Evolutionary conservation across 1,140 invertebrate species (phyloP).

Genomic region (Eumeta japonica): DNA sequence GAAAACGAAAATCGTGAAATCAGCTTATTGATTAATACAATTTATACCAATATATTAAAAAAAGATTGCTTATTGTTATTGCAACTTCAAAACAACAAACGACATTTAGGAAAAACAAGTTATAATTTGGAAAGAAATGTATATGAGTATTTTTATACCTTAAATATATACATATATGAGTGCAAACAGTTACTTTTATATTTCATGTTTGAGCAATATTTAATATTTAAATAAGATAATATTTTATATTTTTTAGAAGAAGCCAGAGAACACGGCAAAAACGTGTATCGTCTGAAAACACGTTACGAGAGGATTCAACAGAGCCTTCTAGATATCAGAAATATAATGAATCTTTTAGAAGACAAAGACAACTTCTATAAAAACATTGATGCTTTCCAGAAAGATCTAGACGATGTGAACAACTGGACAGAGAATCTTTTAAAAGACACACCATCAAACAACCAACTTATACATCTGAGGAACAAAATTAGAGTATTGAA

Average conservation of each 20-base stretch:
- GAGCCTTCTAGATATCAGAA: slow-evolving; percentile 28
- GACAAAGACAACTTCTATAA: slow-evolving; percentile 37
- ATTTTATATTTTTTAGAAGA: slow-evolving; percentile 28
- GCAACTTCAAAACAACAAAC: too few relatives aligned
- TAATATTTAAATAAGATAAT: slow-evolving; percentile 1
- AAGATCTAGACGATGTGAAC: slow-evolving; percentile 30
- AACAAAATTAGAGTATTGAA: slow-evolving; percentile 35
- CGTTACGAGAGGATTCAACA: slow-evolving; percentile 35
- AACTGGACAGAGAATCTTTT: slow-evolving; percentile 35
- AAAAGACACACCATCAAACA: slow-evolving; percentile 24
- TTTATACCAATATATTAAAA: neutral
- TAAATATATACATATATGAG: too few relatives aligned
- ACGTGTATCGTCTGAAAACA: slow-evolving; percentile 29
- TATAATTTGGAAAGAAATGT: neutral
- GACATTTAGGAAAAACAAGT: neutral
- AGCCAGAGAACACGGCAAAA: slow-evolving; percentile 30
- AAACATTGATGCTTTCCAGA: slow-evolving; percentile 24
- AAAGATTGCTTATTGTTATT: neutral
- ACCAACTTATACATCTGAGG: slow-evolving; percentile 41
- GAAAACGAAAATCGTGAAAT: neutral
- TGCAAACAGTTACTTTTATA: too few relatives aligned
- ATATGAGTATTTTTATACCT: too few relatives aligned
- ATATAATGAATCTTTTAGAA: slow-evolving; percentile 36
- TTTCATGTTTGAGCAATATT: neutral
- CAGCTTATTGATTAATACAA: neutral